Percentiles rank a stretch among this genome's conserved stretches.
These are phyloP conservation scores for Malurus melanocephalus DNA, from an alignment of 2,113 vertebrate species.

Conservation along the genomic window DNA sequence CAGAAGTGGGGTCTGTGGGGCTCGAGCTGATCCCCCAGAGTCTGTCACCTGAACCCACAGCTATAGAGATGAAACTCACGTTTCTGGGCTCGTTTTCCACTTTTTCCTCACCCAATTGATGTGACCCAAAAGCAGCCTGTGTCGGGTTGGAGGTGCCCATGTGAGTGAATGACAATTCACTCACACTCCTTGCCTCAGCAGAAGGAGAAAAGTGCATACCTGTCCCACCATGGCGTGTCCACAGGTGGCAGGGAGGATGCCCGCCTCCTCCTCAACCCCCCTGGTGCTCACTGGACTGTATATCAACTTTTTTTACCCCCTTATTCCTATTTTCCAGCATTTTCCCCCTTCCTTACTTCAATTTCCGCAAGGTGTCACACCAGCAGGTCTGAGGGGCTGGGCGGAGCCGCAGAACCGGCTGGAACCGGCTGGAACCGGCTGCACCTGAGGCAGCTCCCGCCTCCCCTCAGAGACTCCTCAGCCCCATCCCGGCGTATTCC, in stretches of 20 bases:
- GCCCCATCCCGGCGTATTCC: fast-evolving
- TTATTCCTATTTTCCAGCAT: not conserved
- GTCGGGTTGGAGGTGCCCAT: fast-evolving
- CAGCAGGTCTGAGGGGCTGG: not conserved
- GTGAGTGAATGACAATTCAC: not conserved
- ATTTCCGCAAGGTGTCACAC: fast-evolving
- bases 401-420: fast-evolving
- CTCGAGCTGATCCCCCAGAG: not conserved
- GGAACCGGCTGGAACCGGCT: fast-evolving
- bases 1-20: not conserved
- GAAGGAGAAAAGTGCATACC: fast-evolving
- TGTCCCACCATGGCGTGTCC: fast-evolving
- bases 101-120: fast-evolving
- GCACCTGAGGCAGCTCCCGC: fast-evolving
- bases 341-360: not conserved
- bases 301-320: fast-evolving
- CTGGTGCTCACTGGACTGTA: fast-evolving
- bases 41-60: not conserved
- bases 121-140: not conserved
- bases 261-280: not conserved
- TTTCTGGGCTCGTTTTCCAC: not conserved
- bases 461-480: not conserved
- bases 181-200: not conserved
- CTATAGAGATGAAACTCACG: fast-evolving
- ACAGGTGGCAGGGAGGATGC: fast-evolving